Base-by-base conservation (phyloP, 2,113 vertebrate species). In the Chaenocephalus aceratus region DNA sequence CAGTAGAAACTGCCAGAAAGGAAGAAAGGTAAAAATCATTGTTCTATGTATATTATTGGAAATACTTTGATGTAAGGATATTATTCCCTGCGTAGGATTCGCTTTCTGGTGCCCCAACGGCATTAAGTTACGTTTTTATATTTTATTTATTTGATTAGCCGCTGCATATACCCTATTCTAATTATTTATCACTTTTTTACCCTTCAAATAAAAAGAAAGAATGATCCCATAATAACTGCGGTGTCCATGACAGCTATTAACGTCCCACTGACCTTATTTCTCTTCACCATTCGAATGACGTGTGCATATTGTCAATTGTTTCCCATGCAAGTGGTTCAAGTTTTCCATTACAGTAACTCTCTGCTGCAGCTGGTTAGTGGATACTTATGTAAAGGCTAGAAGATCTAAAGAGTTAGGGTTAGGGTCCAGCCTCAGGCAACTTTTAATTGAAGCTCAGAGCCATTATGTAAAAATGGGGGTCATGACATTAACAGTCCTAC, bases 301-400 rank as follows among this genome's bases (percentile, higher is more conserved):
- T 58, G 56, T 41, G 48, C 12, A 68, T 16, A 10, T 36, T 0
- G 6, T 56, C 36, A 30, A 4, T 41, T 70, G 59, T 4, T 49
- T 34, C 3, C 15, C 6, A 18, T 34, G 65, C 12, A 6, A 52
- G 0, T 13, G 14, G 59, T 45, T 56, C 14, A 54, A 23, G 26
- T 67, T 88, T 90, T 85, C 73, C 84, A 86, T 84, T 36, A 26
- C 56, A 70, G 34, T 49, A 1, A 13, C 26, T 72, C 30, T 68
- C 30, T 57, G 44, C 21, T 26, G 18, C 74, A 64, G 21, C 49
- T 26, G 57, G 54, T 49, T 36, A 57, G 52, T 36, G 8, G 18
- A 1, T 52, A 34, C 34, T 90, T 86, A 89, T 46, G 61, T 82
- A 75, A 89, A 72, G 4, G 34, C 49, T 59, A 46, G 10, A 60